A percentile compares a stretch with the other conserved stretches of the same genome.
These are phyloP conservation scores for Trogon melanurus DNA, from an alignment of 2,113 vertebrate species.

Conservation along the genomic window DNA sequence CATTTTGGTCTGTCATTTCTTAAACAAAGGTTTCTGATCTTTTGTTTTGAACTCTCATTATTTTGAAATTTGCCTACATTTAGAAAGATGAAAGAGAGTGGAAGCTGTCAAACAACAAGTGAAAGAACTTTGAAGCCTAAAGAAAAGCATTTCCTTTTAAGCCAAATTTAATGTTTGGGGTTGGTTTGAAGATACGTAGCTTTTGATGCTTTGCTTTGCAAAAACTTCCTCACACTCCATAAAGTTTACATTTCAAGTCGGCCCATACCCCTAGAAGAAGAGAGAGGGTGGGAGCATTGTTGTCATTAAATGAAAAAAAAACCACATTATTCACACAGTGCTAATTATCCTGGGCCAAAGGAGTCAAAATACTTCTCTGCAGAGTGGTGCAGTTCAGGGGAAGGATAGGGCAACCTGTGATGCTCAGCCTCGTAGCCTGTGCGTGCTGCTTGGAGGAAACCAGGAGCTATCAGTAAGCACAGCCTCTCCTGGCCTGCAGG, in stretches of 20 bases:
- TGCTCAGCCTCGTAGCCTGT: background rate
- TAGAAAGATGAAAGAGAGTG: conserved; percentile 55
- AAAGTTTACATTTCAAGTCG: conserved; percentile 21
- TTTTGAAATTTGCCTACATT: conserved; percentile 43
- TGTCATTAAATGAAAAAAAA: background rate
- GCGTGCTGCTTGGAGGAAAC: background rate
- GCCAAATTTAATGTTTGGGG: background rate
- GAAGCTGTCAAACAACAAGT: conserved; percentile 36
- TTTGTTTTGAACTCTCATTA: conserved; percentile 3
- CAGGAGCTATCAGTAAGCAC: background rate
- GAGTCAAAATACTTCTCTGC: background rate
- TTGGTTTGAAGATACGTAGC: conserved; percentile 29
- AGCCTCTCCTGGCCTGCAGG: conserved; percentile 39
- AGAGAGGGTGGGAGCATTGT: background rate
- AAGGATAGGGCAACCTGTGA: background rate
- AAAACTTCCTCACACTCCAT: background rate
- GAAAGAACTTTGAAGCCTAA: conserved; percentile 60
- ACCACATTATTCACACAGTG: background rate
- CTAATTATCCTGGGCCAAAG: background rate
- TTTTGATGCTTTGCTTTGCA: conserved; percentile 61
- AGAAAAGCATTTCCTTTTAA: conserved; percentile 53
- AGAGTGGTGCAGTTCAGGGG: background rate
- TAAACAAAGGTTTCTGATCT: conserved; percentile 55
- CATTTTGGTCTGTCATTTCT: background rate
- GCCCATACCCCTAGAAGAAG: background rate